Base-by-base conservation (phyloP, 2,113 vertebrate genomes). In the Nothoprocta perdicaria region DNA sequence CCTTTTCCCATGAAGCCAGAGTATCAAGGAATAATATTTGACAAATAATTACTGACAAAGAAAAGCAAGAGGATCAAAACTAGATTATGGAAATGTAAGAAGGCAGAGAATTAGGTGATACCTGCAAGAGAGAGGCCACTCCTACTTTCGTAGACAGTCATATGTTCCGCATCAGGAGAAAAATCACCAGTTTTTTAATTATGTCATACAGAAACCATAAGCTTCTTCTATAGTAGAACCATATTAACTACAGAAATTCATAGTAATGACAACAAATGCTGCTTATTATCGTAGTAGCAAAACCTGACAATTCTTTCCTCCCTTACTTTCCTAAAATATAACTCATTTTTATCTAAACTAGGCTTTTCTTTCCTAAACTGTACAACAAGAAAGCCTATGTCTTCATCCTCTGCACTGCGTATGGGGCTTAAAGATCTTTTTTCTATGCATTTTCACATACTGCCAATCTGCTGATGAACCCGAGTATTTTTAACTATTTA, bases 31-130 rank as follows among this genome's bases (percentile, higher is more conserved):
- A 35, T 41, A 7, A 40, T 75, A 29, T 14, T 3, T 80, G 83
- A 91, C 90, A 96, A 89, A 93, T 72, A 84, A 41, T 77, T 83
- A 58, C 58, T 57, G 60, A n/a, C 80, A 84, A 79, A 19, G 48
- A 33, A 62, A 92, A 73, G 38, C 31, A 12, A 45, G 19, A 89
- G n/a, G 24, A 80, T 27, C 3, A 75, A 96, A 67, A 92, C 52
- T 13, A 76, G n/a, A 55, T 89, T 89, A 46, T 45, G 67, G 55
- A 78, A 77, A 19, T 9, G 14, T 62, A 26, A 6, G 15, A 85
- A 85, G 71, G 23, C 35, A 75, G 48, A 53, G 19, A 23, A 80
- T 58, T 38, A 78, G 52, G 31, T 35, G 18, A 84, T 31, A 38
- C 5, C 27, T 22, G n/a, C 35, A 41, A 75, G n/a, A 3, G 1